phyloP scores from a whole-genome alignment of 2,113 vertebrate species.

The Tursiops truncatus region DNA sequence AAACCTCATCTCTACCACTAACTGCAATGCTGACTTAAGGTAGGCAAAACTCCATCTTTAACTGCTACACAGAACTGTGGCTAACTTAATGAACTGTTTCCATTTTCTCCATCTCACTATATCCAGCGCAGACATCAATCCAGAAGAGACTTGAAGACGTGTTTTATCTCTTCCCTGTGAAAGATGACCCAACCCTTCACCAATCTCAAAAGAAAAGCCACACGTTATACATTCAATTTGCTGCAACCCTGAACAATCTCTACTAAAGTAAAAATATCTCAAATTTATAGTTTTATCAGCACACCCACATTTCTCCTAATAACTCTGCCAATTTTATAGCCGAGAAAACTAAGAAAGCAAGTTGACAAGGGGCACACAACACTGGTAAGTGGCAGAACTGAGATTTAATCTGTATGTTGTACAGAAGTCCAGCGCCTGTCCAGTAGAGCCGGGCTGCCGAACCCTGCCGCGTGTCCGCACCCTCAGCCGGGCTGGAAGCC shows the following conservation, averaged over 20 bases:
- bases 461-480: rapidly evolving
- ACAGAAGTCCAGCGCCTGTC: not conserved
- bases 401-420: not conserved
- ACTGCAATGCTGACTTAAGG: not conserved
- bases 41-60: not conserved
- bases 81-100: not conserved
- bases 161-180: not conserved
- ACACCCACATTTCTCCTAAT: not conserved
- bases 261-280: not conserved
- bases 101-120: not conserved
- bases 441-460: not conserved
- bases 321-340: not conserved
- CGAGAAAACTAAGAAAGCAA: not conserved
- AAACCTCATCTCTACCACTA: not conserved
- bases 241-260: not conserved
- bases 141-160: not conserved
- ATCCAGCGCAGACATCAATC: too few species aligned
- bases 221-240: not conserved
- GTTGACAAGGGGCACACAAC: not conserved
- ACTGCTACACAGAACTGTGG: not conserved
- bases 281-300: not conserved
- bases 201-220: not conserved
- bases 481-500: too few species aligned
- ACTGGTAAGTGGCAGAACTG: rapidly evolving
- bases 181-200: not conserved